Conservation (phyloP, 2,797 vertebrate species). For the Diglossa cyanea region DNA sequence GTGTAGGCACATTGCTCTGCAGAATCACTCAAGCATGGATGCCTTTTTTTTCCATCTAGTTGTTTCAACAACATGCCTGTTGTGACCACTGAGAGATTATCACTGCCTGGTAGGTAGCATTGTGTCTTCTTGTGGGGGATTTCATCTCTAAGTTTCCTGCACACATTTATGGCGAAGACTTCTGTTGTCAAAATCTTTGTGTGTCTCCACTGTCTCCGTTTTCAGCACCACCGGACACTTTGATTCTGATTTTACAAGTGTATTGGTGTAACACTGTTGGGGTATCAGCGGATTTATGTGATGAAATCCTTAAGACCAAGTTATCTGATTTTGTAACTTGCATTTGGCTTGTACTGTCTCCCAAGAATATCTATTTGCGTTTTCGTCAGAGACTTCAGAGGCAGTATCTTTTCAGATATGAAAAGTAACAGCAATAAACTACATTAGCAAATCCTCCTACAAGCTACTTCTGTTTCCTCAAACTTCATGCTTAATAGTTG, state of each 20-base stretch:
- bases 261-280: not conserved
- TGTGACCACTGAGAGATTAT: not conserved
- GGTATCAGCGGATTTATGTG: not conserved
- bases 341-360: not conserved
- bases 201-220: not conserved
- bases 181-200: not conserved
- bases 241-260: not conserved
- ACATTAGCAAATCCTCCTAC: constrained; percentile 30
- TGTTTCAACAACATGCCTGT: not conserved
- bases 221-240: not conserved
- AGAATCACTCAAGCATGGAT: not conserved
- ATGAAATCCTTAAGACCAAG: not conserved
- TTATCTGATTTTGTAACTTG: not conserved
- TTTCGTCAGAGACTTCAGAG: not conserved
- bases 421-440: constrained; percentile 29
- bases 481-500: constrained; percentile 1
- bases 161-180: not conserved
- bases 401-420: not conserved
- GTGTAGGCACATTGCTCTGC: not conserved
- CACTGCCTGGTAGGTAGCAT: not conserved
- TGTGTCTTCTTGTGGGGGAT: not conserved
- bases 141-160: not conserved
- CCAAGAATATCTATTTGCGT: constrained; percentile 1
- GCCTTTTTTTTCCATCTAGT: constrained; percentile 3
- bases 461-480: constrained; percentile 13